Evolutionary conservation across 35 echinoderm and acorn worm genomes (phyloP).

Genomic region (Lytechinus variegatus): DNA sequence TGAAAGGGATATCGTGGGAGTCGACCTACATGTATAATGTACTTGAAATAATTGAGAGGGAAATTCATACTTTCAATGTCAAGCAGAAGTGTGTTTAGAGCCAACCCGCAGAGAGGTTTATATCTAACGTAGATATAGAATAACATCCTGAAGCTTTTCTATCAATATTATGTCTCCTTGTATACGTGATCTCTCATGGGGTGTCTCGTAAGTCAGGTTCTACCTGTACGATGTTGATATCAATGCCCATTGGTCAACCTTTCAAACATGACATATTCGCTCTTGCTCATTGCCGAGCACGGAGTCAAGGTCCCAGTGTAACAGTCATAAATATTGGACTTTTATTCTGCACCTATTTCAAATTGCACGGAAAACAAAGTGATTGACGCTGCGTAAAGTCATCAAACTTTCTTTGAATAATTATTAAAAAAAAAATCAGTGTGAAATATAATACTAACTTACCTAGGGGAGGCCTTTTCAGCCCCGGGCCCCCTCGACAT

Average conservation of each 20-base stretch:
- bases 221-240: not conserved
- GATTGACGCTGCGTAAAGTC: not conserved
- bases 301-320: not conserved
- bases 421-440: no score
- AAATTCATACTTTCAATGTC: not conserved
- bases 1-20: no score
- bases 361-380: not conserved
- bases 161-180: not conserved
- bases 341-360: not conserved
- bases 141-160: not conserved
- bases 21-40: no score
- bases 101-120: not conserved
- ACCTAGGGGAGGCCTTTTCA: no score
- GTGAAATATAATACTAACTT: no score
- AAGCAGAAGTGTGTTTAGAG: not conserved
- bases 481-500: no score
- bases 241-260: not conserved
- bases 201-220: not conserved
- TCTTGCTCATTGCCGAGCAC: not conserved
- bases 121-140: slow-evolving; percentile 1
- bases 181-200: not conserved
- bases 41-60: not conserved
- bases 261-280: not conserved
- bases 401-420: no score
- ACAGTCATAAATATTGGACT: slow-evolving; percentile 3